These are phyloP conservation scores for Agelaius phoeniceus DNA, from an alignment of 2,113 vertebrate species.

Conservation along the genomic window DNA sequence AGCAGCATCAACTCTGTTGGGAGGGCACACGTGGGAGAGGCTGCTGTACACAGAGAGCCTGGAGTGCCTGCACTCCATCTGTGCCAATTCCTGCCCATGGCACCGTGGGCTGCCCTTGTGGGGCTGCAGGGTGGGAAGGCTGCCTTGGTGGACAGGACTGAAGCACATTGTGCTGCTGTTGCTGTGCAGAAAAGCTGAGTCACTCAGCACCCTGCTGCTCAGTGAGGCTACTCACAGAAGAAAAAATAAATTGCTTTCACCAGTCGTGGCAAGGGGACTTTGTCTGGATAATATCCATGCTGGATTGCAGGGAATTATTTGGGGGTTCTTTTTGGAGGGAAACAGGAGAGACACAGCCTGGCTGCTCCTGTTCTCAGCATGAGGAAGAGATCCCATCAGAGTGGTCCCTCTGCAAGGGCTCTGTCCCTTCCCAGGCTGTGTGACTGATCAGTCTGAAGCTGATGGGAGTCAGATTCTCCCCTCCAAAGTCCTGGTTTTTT, in stretches of 20 bases:
- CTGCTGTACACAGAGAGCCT: not conserved
- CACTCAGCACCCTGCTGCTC: not conserved
- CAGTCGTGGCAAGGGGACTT: not conserved
- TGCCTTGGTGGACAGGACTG: not conserved
- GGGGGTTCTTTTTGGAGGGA: not conserved
- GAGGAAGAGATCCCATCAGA: not conserved
- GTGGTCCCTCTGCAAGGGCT: not conserved
- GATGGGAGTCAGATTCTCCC: not conserved
- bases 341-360: not conserved
- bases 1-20: not conserved
- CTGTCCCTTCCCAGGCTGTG: not conserved
- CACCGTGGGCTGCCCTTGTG: accelerated
- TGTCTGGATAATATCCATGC: not conserved
- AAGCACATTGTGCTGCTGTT: not conserved
- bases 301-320: not conserved
- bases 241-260: not conserved
- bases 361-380: no score
- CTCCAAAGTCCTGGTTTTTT: not conserved
- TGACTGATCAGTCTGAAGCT: not conserved
- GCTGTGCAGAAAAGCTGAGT: not conserved
- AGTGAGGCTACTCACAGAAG: not conserved
- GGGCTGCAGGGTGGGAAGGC: not conserved
- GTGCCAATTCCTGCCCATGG: accelerated
- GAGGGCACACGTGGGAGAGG: not conserved
- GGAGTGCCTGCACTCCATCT: accelerated